phyloP scores from a whole-genome alignment of 2,797 vertebrate genomes.

The Anguilla anguilla region DNA sequence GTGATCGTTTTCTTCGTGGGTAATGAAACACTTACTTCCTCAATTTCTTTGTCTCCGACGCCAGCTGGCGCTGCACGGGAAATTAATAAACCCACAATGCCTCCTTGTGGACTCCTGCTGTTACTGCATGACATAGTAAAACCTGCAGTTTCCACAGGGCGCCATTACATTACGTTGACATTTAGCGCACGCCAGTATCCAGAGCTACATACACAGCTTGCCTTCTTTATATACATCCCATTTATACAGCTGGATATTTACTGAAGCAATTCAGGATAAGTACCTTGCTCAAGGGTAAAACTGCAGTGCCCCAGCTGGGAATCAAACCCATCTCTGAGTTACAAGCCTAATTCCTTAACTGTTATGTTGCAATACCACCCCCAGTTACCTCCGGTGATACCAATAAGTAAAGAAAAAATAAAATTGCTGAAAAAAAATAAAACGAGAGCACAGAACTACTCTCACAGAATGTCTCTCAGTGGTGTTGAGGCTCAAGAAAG shows the following conservation, averaged over 20 bases:
- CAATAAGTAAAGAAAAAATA: background rate
- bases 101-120: constrained; percentile 12
- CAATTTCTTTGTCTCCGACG: background rate
- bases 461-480: background rate
- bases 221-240: background rate
- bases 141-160: background rate
- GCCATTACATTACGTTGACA: background rate
- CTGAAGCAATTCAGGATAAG: background rate
- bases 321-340: background rate
- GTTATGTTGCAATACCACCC: background rate
- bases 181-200: background rate
- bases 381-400: background rate
- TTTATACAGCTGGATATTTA: background rate
- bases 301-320: background rate
- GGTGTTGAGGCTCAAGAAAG: background rate
- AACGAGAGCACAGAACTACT: background rate
- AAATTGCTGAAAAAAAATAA: background rate
- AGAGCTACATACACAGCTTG: background rate
- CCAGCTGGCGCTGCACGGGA: background rate
- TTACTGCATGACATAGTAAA: background rate
- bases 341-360: background rate
- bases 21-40: constrained; percentile 14
- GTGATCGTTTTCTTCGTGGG: constrained; percentile 16
- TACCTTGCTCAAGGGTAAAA: background rate
- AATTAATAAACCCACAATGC: constrained; percentile 7